Evolutionary conservation across 2,888 invertebrate species (phyloP).

Genomic region (Ceramica pisi): DNA sequence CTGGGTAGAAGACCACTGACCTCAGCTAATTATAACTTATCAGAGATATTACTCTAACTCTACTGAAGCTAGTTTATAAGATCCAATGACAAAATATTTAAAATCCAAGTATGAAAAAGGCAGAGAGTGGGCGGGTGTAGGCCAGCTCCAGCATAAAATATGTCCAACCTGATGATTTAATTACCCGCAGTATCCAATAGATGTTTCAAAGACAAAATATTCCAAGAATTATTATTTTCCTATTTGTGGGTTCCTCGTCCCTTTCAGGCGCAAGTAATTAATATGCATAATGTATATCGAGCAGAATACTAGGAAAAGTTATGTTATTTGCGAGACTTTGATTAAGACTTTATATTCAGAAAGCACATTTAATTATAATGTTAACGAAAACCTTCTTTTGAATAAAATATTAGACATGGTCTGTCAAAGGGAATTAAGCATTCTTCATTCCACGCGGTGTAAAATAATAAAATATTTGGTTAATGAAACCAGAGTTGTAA

Average conservation of each 20-base stretch:
- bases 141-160: constrained; percentile 31
- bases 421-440: constrained; percentile 87
- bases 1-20: constrained; percentile 1
- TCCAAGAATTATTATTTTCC: constrained; percentile 65
- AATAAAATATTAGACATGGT: constrained; percentile 88
- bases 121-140: background rate
- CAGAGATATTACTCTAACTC: background rate
- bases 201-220: constrained; percentile 61
- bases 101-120: background rate
- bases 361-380: constrained; percentile 90
- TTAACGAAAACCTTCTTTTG: constrained; percentile 89
- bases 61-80: background rate
- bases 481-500: constrained; percentile 68
- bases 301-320: constrained; percentile 87
- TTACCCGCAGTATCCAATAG: constrained; percentile 37
- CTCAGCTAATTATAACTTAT: constrained; percentile 1
- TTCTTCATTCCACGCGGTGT: constrained; percentile 78
- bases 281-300: constrained; percentile 88
- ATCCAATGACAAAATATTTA: constrained; percentile 2
- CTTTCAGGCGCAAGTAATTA: constrained; percentile 76
- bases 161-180: constrained; percentile 42
- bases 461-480: constrained; percentile 71
- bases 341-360: constrained; percentile 89
- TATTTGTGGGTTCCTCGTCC: constrained; percentile 67
- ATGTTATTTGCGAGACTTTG: constrained; percentile 86